A percentile compares a stretch with the other conserved stretches of the same genome.
Evolutionary conservation across 2,797 vertebrate species (phyloP).

Genomic region (Cryptoblepharus egeriae): DNA sequence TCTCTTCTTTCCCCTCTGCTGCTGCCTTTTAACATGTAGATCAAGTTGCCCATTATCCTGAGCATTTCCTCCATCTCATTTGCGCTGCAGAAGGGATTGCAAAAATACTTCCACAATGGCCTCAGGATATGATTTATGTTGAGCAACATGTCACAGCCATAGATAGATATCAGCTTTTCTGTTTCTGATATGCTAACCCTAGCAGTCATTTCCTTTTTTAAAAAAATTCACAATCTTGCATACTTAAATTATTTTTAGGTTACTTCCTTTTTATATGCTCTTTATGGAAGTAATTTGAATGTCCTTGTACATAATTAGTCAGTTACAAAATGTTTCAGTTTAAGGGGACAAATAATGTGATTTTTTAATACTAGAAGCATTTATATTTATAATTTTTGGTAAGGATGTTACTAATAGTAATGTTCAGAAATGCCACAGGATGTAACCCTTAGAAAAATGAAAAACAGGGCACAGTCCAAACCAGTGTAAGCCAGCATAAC

Average conservation of each 20-base stretch:
- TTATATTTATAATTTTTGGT: not conserved
- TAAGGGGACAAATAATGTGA: not conserved
- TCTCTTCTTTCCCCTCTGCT: not conserved
- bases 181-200: not conserved
- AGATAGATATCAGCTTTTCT: too few relatives aligned
- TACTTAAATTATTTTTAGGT: not conserved
- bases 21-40: not conserved
- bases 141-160: not conserved
- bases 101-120: not conserved
- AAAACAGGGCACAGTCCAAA: too few relatives aligned
- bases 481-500: too few relatives aligned
- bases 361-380: not conserved
- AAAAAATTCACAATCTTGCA: not conserved
- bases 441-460: not conserved
- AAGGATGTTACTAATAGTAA: not conserved
- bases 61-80: not conserved
- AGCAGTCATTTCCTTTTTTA: not conserved
- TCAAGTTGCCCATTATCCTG: not conserved
- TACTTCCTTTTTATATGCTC: not conserved
- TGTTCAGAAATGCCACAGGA: not conserved
- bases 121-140: not conserved
- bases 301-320: not conserved
- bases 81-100: not conserved
- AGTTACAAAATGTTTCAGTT: not conserved
- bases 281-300: not conserved